phyloP scores from a whole-genome alignment of 2,888 invertebrate genomes.

The Notocelia uddmanniana region DNA sequence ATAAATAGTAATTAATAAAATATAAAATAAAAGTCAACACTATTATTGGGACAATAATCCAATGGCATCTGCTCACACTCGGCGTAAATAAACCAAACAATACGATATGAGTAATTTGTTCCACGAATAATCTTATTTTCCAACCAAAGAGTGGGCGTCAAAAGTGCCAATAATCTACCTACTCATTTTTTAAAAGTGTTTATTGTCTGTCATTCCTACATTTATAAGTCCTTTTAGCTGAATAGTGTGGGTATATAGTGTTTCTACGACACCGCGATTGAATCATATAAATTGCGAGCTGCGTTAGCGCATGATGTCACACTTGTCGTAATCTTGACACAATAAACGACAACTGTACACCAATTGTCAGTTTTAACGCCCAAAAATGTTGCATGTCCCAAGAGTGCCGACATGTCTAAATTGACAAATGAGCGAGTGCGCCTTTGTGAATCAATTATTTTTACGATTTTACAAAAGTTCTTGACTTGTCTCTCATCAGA shows the following conservation, averaged over 20 bases:
- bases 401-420: background rate
- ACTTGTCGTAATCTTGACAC: conserved; percentile 14
- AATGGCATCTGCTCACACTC: conserved; percentile 11
- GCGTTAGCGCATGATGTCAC: conserved; percentile 32
- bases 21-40: background rate
- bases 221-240: conserved; percentile 2
- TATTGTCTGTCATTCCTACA: background rate
- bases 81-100: conserved; percentile 1
- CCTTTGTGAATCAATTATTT: no score
- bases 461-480: no score
- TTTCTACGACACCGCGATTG: conserved; percentile 24
- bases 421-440: no score
- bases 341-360: conserved; percentile 10
- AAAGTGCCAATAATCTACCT: conserved; percentile 7
- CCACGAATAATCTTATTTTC: background rate
- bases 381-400: background rate
- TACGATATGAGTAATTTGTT: background rate
- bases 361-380: background rate
- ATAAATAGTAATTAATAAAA: background rate
- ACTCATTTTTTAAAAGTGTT: background rate
- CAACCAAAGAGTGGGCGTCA: conserved; percentile 35
- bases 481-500: no score
- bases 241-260: background rate
- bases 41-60: conserved; percentile 1
- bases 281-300: conserved; percentile 30